Conservation (phyloP, 2,113 vertebrate species). For the Clarias gariepinus region DNA sequence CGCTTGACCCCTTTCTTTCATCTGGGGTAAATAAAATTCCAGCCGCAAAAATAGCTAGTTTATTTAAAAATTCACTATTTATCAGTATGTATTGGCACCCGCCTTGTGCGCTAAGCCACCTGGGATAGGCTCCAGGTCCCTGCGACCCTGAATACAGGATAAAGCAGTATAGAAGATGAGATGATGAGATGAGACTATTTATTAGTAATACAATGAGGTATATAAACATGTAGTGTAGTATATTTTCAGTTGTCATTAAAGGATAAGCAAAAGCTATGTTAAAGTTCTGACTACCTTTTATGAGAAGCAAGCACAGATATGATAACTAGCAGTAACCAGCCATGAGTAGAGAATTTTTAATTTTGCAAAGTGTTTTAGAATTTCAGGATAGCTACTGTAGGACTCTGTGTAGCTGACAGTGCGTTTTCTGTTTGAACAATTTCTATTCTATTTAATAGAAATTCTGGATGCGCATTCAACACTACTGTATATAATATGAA, state of each 20-base stretch:
- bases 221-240: not conserved
- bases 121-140: no score
- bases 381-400: not conserved
- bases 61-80: not conserved
- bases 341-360: not conserved
- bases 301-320: not conserved
- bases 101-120: no score
- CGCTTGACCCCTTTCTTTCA: not conserved
- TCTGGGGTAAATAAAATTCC: not conserved
- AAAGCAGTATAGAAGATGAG: no score
- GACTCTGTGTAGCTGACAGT: not conserved
- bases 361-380: not conserved
- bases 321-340: no score
- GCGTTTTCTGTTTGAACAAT: not conserved
- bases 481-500: not conserved
- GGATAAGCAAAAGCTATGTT: not conserved
- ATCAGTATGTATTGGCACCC: no score
- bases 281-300: not conserved
- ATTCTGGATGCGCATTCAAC: not conserved
- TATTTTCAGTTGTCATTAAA: not conserved
- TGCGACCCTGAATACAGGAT: no score
- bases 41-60: not conserved
- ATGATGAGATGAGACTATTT: not conserved
- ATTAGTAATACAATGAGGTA: not conserved
- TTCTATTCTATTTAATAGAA: not conserved